A percentile compares a stretch with the other conserved stretches of the same genome.
Evolutionary conservation across 2,888 invertebrate species (phyloP).

Genomic region (Saturnia pavonia): DNA sequence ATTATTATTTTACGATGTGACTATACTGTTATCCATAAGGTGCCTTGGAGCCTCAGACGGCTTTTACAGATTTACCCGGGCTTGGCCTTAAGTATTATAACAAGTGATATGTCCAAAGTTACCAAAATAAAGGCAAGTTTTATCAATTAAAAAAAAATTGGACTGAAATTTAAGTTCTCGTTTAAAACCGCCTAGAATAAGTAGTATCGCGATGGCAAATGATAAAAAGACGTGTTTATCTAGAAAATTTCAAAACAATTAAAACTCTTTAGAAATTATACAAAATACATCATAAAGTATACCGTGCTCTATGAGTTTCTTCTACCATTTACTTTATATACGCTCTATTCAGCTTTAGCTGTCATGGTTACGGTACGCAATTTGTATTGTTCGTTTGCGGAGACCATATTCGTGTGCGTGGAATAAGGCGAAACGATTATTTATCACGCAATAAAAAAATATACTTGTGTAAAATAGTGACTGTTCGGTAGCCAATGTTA

Average conservation of each 20-base stretch:
- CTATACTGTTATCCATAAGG: too few relatives aligned
- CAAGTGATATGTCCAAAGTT: too few relatives aligned
- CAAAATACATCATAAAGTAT: background rate
- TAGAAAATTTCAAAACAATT: background rate
- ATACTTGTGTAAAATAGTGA: background rate
- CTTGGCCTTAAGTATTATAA: too few relatives aligned
- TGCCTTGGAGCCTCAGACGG: too few relatives aligned
- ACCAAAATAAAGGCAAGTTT: too few relatives aligned
- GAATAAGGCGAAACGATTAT: background rate
- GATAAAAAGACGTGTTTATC: background rate
- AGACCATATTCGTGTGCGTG: background rate
- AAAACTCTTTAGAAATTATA: background rate
- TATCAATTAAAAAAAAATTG: too few relatives aligned
- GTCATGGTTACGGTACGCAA: background rate
- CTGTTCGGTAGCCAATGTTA: background rate
- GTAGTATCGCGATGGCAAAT: background rate
- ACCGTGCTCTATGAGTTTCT: background rate
- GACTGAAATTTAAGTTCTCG: background rate
- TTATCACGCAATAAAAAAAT: background rate
- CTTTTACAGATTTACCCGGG: too few relatives aligned
- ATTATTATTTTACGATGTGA: too few relatives aligned
- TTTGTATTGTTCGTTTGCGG: background rate
- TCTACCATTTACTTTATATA: background rate
- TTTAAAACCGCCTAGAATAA: background rate
- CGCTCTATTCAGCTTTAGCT: background rate